Conservation (phyloP, 2,797 vertebrate species). For the Poeciliopsis presidionis region DNA sequence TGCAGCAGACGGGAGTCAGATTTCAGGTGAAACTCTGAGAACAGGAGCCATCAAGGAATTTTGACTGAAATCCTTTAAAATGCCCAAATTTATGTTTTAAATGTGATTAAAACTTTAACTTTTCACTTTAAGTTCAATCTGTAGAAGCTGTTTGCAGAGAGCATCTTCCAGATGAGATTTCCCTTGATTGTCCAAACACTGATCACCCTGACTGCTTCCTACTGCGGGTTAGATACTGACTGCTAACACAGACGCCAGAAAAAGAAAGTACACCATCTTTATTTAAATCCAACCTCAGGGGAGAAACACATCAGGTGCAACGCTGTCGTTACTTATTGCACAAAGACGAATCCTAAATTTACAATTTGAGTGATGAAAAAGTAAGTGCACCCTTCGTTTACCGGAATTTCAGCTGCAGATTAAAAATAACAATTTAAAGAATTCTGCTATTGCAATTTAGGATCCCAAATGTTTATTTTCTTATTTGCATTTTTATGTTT, state of each 20-base stretch:
- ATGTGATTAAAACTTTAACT: background rate
- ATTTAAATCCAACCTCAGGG: background rate
- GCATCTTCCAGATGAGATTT: background rate
- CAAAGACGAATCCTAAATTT: background rate
- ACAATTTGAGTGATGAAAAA: background rate
- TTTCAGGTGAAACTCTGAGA: background rate
- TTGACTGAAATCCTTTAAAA: background rate
- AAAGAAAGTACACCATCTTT: background rate
- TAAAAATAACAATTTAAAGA: too few species aligned
- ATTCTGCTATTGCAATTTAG: too few species aligned
- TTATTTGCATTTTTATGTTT: too few species aligned
- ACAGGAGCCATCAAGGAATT: background rate
- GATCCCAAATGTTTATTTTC: too few species aligned
- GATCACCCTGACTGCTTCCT: background rate
- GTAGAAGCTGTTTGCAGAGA: background rate
- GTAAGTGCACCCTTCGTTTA: background rate
- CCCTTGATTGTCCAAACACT: background rate
- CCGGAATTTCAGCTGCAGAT: background rate
- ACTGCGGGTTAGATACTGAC: background rate
- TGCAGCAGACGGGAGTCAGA: background rate
- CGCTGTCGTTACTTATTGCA: background rate
- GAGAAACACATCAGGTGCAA: background rate
- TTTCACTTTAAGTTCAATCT: background rate
- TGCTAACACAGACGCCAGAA: background rate
- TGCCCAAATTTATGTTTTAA: background rate